Evolutionary conservation across 2,797 vertebrate genomes (phyloP), one percentile per base, ranked within the genome.

Genomic region (Bufotes viridis): DNA sequence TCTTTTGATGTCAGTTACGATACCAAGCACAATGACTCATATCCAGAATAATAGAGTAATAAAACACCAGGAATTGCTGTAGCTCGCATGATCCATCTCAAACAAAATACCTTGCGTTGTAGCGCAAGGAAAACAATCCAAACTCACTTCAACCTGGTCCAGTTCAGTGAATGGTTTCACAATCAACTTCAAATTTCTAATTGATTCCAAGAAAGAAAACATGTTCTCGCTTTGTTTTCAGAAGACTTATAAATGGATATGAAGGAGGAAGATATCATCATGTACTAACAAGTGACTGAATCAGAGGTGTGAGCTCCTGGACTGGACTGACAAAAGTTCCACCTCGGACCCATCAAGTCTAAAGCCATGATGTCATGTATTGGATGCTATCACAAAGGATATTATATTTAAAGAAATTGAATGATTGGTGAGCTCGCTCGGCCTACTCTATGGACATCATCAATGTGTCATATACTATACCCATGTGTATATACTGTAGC

Each of bases 1-100:
- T 78, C 51, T 78, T 53, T 53, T 78, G 75, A 78, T 78, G 49
- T 55, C 49, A 78, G 55, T 78, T 78, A 78, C 75, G 20, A 78
- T 78, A 78, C 75, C 75, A 78, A 78, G 49, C 20, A 53, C 49
- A 78, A 22, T 78, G 49, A 78, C 49, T 78, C 75, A 78, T 24
- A 55, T 53, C 75, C 75, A 78, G 49, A 78, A 78, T 78, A 78
- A 78, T 78, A 55, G 22, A 78, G 51, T 78, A 78, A 78, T 78
- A 78, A 78, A 78, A 78, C 75, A 78, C 75, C 75, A 53, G 75
- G 51, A 53, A 55, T 78, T 78, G 75, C 51, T 78, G 75, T 78
- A 78, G 75, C 75, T 78, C 24, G 75, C 75, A 78, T 78, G 75
- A 78, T 55, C 75, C 75, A 78, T 78, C 75, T 55, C 10, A 78